These are phyloP conservation scores for Diphyllodes magnificus DNA, from an alignment of 2,113 vertebrate genomes.

Conservation along the genomic window DNA sequence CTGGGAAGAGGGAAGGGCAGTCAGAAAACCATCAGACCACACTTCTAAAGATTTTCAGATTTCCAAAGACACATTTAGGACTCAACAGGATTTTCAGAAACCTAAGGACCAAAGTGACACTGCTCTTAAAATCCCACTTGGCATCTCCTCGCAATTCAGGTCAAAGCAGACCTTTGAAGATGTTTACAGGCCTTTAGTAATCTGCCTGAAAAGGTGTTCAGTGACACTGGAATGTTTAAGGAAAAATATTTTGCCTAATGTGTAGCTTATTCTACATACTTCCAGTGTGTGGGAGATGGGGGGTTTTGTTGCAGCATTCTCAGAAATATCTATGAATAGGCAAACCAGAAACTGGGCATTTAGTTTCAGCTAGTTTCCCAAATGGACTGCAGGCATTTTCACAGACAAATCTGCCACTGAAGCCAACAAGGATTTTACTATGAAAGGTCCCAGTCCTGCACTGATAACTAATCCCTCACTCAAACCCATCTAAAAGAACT, in stretches of 20 bases:
- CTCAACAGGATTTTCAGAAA: not conserved
- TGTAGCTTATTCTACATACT: not conserved
- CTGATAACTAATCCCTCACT: not conserved
- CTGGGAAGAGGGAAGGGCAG: not conserved
- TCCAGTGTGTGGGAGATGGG: not conserved
- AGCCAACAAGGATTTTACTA: not conserved
- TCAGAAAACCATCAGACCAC: not conserved
- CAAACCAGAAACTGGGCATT: not conserved
- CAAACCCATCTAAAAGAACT: not conserved
- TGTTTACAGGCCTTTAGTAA: not conserved
- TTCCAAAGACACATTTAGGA: not conserved
- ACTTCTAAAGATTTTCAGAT: not conserved
- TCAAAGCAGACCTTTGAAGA: not conserved
- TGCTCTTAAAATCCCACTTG: not conserved
- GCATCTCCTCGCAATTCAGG: not conserved
- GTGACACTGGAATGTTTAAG: not conserved
- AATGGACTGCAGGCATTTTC: not conserved
- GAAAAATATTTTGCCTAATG: not conserved
- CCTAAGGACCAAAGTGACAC: not conserved
- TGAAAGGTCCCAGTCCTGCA: not conserved
- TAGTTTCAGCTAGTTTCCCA: not conserved
- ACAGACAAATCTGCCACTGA: not conserved
- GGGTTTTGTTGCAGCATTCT: not conserved
- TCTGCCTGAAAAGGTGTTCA: not conserved
- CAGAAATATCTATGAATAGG: not conserved